Conservation (phyloP, 2,113 vertebrate species). For the Sus scrofa region DNA sequence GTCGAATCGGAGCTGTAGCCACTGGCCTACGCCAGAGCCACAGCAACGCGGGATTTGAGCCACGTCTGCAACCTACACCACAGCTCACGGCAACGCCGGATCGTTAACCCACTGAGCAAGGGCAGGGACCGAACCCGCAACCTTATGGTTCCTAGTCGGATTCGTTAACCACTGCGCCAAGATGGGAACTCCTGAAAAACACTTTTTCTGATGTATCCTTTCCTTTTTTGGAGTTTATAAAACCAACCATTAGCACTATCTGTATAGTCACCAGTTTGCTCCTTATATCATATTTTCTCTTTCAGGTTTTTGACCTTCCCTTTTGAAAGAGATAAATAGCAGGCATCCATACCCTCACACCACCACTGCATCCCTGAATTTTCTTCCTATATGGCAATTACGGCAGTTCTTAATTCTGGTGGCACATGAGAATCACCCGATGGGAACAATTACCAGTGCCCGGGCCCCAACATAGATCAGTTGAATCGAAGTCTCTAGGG, state of each 20-base stretch:
- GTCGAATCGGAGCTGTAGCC: no score
- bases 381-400: background rate
- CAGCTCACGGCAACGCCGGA: no score
- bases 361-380: background rate
- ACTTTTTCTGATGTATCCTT: background rate
- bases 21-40: no score
- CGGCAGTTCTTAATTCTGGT: background rate
- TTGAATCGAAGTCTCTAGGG: background rate
- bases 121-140: no score
- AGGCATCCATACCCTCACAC: background rate
- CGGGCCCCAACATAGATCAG: background rate
- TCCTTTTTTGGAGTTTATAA: background rate
- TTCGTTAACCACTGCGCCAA: no score
- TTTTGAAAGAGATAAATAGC: background rate
- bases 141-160: no score
- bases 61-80: no score
- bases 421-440: background rate
- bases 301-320: background rate
- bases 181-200: no score
- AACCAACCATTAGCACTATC: background rate
- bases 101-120: no score
- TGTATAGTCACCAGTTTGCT: background rate
- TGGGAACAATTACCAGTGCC: background rate
- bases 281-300: background rate
- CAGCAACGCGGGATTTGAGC: no score